Evolutionary conservation across 1,140 invertebrate genomes (phyloP).

Genomic region (Heliconius hermathena): DNA sequence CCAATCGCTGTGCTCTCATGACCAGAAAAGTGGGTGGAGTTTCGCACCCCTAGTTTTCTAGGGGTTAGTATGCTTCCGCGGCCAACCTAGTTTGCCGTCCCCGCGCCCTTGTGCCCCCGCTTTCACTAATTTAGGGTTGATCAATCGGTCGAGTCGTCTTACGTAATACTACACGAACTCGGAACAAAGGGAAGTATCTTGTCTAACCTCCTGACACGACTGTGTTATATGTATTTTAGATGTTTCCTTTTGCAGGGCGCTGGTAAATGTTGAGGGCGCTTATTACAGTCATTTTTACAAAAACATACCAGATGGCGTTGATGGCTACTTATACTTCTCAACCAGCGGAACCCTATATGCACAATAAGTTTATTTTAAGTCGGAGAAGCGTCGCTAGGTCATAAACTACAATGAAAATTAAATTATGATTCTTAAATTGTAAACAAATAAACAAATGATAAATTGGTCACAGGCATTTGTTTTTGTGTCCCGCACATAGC

Average conservation of each 20-base stretch:
- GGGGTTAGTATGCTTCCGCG: constrained; percentile 81
- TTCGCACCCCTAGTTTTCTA: constrained; percentile 81
- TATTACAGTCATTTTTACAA: constrained; percentile 17
- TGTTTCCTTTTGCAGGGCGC: background rate
- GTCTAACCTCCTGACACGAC: constrained; percentile 4
- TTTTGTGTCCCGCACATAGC: too few relatives aligned
- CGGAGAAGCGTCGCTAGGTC: background rate
- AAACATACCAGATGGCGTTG: constrained; percentile 30
- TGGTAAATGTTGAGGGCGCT: constrained; percentile 16
- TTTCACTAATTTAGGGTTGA: constrained; percentile 80
- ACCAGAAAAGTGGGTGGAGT: constrained; percentile 81
- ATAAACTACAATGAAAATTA: background rate
- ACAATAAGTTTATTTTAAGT: background rate
- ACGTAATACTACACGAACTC: constrained; percentile 67
- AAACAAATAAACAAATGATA: too few relatives aligned
- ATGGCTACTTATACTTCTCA: background rate
- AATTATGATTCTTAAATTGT: background rate
- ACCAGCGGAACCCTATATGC: background rate
- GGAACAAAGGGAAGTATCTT: constrained; percentile 26
- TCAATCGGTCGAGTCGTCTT: constrained; percentile 72
- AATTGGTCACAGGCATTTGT: too few relatives aligned
- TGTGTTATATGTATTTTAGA: background rate
- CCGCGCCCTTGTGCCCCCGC: constrained; percentile 61
- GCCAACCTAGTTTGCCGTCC: constrained; percentile 78
- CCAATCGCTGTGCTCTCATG: constrained; percentile 78